Evolutionary conservation across 2,797 vertebrate genomes (phyloP).

Genomic region (Lacerta bilineata): DNA sequence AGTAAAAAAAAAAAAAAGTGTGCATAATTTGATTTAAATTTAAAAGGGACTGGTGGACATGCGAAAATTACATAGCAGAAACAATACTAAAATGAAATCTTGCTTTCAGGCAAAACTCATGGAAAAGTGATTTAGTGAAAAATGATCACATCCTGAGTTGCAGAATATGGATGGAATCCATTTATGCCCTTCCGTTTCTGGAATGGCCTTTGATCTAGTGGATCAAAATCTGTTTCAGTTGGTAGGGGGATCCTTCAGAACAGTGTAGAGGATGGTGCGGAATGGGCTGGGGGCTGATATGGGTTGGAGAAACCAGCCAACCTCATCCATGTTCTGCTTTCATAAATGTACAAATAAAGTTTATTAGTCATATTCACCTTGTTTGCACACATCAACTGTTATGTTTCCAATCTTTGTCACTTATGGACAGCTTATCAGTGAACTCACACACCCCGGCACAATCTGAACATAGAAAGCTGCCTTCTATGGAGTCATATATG

Average conservation of each 20-base stretch:
- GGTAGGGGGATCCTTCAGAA: background rate
- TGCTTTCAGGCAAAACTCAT: background rate
- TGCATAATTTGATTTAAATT: conserved; percentile 3
- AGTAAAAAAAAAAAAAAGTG: background rate
- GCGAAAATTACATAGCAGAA: background rate
- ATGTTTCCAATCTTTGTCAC: no score
- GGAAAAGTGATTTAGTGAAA: background rate
- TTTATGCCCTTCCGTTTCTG: background rate
- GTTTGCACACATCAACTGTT: no score
- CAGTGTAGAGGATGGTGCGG: background rate
- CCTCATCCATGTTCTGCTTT: no score
- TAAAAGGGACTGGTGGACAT: background rate
- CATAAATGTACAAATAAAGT: no score
- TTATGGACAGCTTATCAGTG: no score
- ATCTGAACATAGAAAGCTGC: no score
- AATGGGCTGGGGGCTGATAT: background rate
- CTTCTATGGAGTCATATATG: no score
- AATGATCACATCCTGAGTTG: background rate
- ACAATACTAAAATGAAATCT: background rate
- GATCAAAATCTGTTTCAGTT: background rate
- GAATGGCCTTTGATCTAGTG: background rate
- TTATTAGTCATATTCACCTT: no score
- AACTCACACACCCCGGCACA: no score
- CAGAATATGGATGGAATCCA: background rate
- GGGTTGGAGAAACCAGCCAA: background rate